Conservation (phyloP, 2,888 invertebrate genomes). For the Pristionchus arcanus region DNA sequence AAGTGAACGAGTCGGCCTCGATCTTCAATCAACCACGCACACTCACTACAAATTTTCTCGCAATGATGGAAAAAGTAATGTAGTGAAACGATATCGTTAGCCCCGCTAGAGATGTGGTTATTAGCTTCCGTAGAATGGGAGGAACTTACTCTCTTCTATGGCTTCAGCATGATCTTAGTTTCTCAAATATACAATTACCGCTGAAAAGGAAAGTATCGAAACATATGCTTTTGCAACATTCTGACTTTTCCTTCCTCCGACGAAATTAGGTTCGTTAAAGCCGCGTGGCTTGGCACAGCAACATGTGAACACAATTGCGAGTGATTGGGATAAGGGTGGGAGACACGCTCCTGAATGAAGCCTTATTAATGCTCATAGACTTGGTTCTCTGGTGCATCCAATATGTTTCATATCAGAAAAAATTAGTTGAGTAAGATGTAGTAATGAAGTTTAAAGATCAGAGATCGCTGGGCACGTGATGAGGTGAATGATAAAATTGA, state of each 20-base stretch:
- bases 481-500: conserved; percentile 20
- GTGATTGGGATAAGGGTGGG: background rate
- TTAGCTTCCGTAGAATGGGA: background rate
- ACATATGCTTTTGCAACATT: background rate
- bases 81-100: conserved; percentile 7
- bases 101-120: background rate
- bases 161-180: background rate
- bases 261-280: background rate
- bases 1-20: background rate
- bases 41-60: background rate
- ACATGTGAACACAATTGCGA: background rate
- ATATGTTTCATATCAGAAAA: background rate
- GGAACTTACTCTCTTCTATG: conserved; percentile 8
- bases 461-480: background rate
- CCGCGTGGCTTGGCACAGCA: background rate
- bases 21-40: background rate
- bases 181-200: background rate
- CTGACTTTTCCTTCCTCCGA: background rate
- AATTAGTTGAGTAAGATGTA: background rate
- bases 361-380: conserved; percentile 9
- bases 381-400: background rate
- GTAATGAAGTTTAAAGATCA: background rate
- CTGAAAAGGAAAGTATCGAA: background rate
- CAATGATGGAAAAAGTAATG: background rate
- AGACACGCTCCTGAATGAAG: background rate